Conservation (phyloP, 1,140 invertebrate species). For the Augochlora pura region DNA sequence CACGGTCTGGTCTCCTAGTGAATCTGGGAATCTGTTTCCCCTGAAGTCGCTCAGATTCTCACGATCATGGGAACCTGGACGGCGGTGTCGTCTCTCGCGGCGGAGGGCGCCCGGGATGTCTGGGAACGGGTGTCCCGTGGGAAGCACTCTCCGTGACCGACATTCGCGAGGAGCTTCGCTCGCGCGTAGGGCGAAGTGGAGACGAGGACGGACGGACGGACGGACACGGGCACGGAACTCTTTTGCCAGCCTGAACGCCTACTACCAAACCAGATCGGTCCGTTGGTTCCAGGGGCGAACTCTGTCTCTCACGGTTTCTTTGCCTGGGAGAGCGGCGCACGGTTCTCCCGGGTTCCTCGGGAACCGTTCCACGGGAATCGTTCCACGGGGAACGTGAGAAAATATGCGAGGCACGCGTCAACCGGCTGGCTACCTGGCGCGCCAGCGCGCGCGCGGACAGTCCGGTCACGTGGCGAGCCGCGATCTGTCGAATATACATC, state of each 20-base stretch:
- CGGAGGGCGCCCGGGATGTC: not conserved
- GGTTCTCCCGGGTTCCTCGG: slow-evolving; percentile 17
- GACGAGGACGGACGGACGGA: not conserved
- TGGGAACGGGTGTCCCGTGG: slow-evolving; percentile 63
- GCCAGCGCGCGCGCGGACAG: not conserved
- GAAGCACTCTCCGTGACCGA: slow-evolving; percentile 54
- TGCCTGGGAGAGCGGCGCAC: slow-evolving; percentile 57
- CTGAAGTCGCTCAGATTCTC: slow-evolving; percentile 76
- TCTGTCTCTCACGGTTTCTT: slow-evolving; percentile 67
- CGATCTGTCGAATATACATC: slow-evolving; percentile 9
- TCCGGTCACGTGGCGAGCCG: slow-evolving; percentile 21
- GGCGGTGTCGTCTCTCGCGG: no score
- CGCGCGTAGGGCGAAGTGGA: no score
- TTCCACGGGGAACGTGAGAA: slow-evolving; percentile 37
- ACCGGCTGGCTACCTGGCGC: not conserved
- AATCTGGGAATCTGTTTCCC: slow-evolving; percentile 76
- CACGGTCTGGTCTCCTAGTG: slow-evolving; percentile 71
- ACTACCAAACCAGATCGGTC: slow-evolving; percentile 62
- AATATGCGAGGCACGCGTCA: slow-evolving; percentile 14
- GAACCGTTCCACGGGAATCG: slow-evolving; percentile 7
- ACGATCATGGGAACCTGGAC: slow-evolving; percentile 61
- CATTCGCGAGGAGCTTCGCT: not conserved
- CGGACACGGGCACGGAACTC: slow-evolving; percentile 25
- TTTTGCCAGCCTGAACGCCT: slow-evolving; percentile 58
- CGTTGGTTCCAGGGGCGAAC: slow-evolving; percentile 51